phyloP scores from a whole-genome alignment of 2,113 vertebrate species.

The Plecturocebus donacophilus region DNA sequence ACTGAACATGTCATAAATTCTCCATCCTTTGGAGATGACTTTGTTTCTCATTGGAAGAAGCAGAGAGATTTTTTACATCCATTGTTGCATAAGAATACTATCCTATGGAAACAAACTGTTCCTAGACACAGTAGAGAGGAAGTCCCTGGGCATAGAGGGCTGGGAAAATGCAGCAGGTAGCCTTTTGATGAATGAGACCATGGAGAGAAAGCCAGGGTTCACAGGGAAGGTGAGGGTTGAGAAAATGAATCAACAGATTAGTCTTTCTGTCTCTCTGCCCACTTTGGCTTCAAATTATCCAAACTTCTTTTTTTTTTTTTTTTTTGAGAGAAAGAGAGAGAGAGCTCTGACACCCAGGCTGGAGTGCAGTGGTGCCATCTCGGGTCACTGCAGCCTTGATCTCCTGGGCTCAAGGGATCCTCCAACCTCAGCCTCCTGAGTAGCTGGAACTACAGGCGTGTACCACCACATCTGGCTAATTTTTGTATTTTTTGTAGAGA shows the following conservation, averaged over 20 bases:
- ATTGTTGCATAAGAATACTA: background rate
- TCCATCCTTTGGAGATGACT: background rate
- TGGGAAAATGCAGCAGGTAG: background rate
- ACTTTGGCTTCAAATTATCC: too few relatives aligned
- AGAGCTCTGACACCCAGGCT: too few relatives aligned
- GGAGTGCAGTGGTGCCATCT: too few relatives aligned
- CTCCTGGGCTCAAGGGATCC: too few relatives aligned
- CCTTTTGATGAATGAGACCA: background rate
- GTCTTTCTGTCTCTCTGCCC: background rate
- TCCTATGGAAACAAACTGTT: background rate
- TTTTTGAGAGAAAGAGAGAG: too few relatives aligned
- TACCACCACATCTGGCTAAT: too few relatives aligned
- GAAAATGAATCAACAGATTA: background rate
- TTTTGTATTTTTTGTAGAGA: too few relatives aligned
- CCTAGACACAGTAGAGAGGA: background rate
- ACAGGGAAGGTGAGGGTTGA: too few relatives aligned
- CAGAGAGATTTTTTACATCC: background rate
- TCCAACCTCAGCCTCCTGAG: too few relatives aligned
- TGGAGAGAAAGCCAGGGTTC: background rate
- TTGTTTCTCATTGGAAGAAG: background rate
- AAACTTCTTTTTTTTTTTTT: too few relatives aligned
- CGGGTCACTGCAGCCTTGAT: too few relatives aligned
- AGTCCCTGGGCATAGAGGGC: background rate
- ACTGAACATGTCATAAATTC: background rate
- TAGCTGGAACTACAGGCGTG: too few relatives aligned